These are phyloP conservation scores for Phylloscopus collybita DNA, from an alignment of 2,797 vertebrate genomes.

Conservation along the genomic window DNA sequence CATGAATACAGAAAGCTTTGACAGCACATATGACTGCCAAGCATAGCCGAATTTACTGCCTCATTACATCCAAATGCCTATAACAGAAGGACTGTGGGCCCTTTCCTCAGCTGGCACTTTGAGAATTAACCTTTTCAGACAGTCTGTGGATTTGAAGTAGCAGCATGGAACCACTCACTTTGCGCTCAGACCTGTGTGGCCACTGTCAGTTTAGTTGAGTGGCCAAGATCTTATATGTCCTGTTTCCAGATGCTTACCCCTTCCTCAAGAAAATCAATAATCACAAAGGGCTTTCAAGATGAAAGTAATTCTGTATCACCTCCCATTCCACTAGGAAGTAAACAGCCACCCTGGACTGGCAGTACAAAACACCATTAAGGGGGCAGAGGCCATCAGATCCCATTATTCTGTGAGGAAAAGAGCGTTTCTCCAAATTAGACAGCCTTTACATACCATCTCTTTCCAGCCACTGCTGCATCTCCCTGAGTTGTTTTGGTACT, in stretches of 20 bases:
- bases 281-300: not conserved
- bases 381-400: not conserved
- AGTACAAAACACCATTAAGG: not conserved
- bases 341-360: not conserved
- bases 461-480: not conserved
- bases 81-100: not conserved
- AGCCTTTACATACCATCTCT: not conserved
- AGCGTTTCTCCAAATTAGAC: not conserved
- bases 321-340: not conserved
- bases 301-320: not conserved
- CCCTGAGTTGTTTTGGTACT: not conserved
- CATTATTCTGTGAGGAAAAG: not conserved
- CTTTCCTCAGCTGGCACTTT: not conserved
- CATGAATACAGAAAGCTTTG: conserved; percentile 73
- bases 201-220: not conserved
- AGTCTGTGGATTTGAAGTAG: not conserved
- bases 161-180: not conserved
- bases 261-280: not conserved
- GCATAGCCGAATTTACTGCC: not conserved
- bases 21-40: conserved; percentile 81
- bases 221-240: not conserved
- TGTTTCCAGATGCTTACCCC: not conserved
- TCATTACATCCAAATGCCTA: not conserved
- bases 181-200: not conserved
- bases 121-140: not conserved